These are phyloP conservation scores for Cerastoderma edule DNA, from an alignment of 2,888 invertebrate species.

Conservation along the genomic window DNA sequence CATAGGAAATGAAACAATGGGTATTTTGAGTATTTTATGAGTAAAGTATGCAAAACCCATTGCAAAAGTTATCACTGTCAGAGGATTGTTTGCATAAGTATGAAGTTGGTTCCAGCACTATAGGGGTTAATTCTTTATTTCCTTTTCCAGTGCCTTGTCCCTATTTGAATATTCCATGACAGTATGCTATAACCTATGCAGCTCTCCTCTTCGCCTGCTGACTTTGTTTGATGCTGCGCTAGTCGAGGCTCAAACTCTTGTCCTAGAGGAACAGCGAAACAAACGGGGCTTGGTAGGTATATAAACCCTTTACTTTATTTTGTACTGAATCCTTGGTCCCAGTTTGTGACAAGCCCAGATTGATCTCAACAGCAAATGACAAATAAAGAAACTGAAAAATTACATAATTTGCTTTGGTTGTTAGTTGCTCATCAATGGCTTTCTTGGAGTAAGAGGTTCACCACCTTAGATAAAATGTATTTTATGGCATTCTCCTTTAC, in stretches of 20 bases:
- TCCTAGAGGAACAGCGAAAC: slow-evolving; percentile 85
- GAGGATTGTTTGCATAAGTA: background rate
- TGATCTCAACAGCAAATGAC: background rate
- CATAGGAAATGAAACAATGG: too few relatives aligned
- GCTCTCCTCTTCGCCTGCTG: slow-evolving; percentile 87
- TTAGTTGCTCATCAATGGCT: background rate
- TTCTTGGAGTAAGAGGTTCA: too few relatives aligned
- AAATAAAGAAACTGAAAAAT: too few relatives aligned
- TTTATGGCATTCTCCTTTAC: background rate
- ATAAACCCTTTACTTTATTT: background rate
- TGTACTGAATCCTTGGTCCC: background rate
- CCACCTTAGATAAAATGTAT: background rate
- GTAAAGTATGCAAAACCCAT: background rate
- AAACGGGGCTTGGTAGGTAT: slow-evolving; percentile 59
- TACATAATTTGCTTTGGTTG: background rate
- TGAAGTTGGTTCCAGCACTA: background rate
- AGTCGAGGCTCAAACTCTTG: slow-evolving; percentile 83
- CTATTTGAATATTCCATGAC: slow-evolving; percentile 87
- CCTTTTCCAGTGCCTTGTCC: slow-evolving; percentile 78
- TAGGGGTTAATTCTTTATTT: background rate
- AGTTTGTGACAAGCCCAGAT: background rate
- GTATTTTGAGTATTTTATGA: background rate
- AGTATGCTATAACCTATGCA: slow-evolving; percentile 88
- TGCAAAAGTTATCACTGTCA: background rate
- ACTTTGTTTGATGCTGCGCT: slow-evolving; percentile 86